Evolutionary conservation across 35 echinoderm and acorn worm species (phyloP).

Genomic region (Acanthaster planci): DNA sequence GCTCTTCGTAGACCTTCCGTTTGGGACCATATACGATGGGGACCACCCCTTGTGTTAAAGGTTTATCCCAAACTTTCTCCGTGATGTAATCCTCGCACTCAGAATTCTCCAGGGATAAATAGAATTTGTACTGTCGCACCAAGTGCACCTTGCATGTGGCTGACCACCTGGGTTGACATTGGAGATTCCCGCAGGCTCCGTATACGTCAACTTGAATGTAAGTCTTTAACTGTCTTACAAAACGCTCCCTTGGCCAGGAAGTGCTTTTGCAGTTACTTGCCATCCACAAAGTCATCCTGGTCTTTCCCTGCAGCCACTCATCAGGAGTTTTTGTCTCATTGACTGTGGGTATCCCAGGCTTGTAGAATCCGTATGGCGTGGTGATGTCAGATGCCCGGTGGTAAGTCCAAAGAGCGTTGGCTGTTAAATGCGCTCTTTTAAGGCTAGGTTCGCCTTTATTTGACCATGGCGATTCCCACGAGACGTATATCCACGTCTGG

Average conservation of each 20-base stretch:
- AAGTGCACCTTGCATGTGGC: neutral
- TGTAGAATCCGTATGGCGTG: neutral
- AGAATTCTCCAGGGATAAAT: neutral
- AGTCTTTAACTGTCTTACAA: neutral
- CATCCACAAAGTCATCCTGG: neutral
- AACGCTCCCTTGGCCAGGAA: neutral
- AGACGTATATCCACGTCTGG: neutral
- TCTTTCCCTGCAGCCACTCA: neutral
- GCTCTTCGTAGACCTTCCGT: neutral
- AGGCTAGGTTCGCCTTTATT: no score
- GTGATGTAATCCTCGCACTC: neutral
- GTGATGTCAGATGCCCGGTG: neutral
- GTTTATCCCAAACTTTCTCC: neutral
- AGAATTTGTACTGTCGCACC: conserved; percentile 6
- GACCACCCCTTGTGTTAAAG: neutral
- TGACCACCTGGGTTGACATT: neutral
- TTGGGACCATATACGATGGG: neutral
- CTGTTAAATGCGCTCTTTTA: no score
- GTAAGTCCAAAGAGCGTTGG: neutral
- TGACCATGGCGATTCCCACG: no score
- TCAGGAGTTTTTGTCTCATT: neutral
- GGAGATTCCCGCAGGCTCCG: neutral
- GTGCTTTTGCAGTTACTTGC: neutral
- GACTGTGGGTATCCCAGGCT: neutral
- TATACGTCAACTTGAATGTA: neutral